Percentiles rank a stretch among this genome's conserved stretches.
Conservation (phyloP, 2,113 vertebrate genomes). For the Pandion haliaetus region DNA sequence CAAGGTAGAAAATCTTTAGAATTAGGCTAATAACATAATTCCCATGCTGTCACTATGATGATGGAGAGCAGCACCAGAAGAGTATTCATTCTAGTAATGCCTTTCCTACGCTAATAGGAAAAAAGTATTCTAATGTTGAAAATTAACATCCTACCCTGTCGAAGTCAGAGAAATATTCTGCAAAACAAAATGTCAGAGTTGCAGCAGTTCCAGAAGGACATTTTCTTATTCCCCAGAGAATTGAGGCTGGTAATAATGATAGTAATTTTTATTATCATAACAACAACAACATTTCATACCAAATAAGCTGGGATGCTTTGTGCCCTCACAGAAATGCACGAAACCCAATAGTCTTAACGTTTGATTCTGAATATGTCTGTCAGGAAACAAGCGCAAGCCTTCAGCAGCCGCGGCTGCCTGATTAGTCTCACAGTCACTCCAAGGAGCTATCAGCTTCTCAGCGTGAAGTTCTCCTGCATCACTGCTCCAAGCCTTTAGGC, state of each 20-base stretch:
- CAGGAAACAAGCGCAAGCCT: slow-evolving; percentile 62
- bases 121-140: neutral
- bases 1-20: neutral
- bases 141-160: neutral
- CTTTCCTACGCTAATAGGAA: neutral
- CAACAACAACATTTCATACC: neutral
- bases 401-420: slow-evolving; percentile 52
- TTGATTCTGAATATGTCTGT: slow-evolving; percentile 63
- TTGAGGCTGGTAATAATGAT: neutral
- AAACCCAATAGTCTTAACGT: neutral
- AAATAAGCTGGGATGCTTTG: neutral
- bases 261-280: neutral
- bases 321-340: neutral
- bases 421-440: slow-evolving; percentile 68
- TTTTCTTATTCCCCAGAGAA: neutral
- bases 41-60: neutral
- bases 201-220: neutral
- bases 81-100: neutral
- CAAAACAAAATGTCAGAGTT: neutral
- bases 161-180: neutral
- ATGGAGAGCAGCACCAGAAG: neutral
- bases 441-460: slow-evolving; percentile 70
- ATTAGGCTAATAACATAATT: neutral
- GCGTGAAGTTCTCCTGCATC: slow-evolving; percentile 70
- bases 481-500: slow-evolving; percentile 70